These are phyloP conservation scores for Catharus bicknelli DNA, from an alignment of 2,113 vertebrate species.

Conservation along the genomic window DNA sequence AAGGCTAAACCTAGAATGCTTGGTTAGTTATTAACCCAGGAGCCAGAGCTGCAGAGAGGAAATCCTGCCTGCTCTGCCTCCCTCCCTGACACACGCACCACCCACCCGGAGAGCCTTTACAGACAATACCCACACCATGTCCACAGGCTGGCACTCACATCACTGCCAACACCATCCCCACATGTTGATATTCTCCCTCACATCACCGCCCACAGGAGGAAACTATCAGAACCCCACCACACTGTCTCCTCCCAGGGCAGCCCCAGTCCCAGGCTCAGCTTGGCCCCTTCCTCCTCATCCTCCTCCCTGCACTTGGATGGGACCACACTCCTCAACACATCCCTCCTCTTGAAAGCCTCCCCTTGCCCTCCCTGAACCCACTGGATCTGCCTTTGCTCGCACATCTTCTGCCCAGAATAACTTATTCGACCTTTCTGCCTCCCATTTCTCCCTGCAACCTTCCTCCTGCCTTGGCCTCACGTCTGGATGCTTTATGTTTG, in stretches of 20 bases:
- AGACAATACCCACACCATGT: neutral
- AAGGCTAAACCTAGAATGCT: conserved; percentile 48
- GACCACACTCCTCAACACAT: neutral
- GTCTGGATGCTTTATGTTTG: conserved; percentile 30
- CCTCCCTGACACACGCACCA: neutral
- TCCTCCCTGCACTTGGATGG: neutral
- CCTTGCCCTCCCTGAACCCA: neutral
- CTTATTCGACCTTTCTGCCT: conserved; percentile 7
- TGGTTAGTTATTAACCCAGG: conserved; percentile 44
- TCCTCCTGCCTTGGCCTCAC: neutral
- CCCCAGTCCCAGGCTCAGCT: rapidly evolving
- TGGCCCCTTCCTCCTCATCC: neutral
- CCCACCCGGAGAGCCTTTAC: neutral
- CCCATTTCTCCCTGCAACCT: conserved; percentile 24
- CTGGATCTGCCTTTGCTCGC: neutral
- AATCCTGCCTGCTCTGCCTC: conserved; percentile 53
- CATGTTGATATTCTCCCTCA: neutral
- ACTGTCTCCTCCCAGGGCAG: neutral
- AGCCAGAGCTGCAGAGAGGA: conserved; percentile 32
- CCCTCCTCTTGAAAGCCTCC: neutral
- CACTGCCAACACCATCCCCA: no score
- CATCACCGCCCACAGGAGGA: neutral
- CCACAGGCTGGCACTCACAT: no score
- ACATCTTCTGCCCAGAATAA: neutral
- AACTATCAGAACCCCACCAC: neutral